phyloP scores from a whole-genome alignment of 2,797 vertebrate genomes.

The Onychomys torridus region DNA sequence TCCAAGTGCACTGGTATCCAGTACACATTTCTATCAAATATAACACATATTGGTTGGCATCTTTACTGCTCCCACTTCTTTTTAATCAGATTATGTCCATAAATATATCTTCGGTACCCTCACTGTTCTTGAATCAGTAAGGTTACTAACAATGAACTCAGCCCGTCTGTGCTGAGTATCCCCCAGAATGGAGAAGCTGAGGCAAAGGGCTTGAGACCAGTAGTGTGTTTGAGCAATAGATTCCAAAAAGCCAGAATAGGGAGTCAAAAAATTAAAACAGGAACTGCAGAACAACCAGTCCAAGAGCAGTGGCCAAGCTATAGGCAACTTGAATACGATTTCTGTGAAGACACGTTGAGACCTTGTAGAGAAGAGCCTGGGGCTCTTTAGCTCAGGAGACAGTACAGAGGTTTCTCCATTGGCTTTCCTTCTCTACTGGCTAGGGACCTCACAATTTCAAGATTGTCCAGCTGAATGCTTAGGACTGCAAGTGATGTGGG shows the following conservation, averaged over 20 bases:
- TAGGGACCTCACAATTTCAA: neutral
- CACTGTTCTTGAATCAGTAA: neutral
- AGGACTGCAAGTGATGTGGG: neutral
- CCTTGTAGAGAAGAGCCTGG: neutral
- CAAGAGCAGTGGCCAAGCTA: neutral
- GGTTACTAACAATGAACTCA: neutral
- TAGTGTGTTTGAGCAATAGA: neutral
- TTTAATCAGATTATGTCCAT: conserved; percentile 12
- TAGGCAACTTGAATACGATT: neutral
- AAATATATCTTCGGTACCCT: neutral
- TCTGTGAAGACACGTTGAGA: neutral
- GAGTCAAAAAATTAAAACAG: neutral
- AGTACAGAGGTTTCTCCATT: neutral
- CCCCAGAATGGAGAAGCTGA: neutral
- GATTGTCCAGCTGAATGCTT: neutral
- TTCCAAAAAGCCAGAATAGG: neutral
- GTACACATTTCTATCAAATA: neutral
- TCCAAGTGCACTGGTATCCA: neutral
- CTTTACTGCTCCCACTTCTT: neutral
- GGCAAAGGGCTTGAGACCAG: neutral
- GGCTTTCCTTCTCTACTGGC: neutral
- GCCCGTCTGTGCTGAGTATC: neutral
- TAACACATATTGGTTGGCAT: neutral
- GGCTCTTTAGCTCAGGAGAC: neutral
- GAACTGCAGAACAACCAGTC: neutral